These are phyloP conservation scores for Dastarcus helophoroides DNA, from an alignment of 2,888 invertebrate genomes.

Conservation along the genomic window DNA sequence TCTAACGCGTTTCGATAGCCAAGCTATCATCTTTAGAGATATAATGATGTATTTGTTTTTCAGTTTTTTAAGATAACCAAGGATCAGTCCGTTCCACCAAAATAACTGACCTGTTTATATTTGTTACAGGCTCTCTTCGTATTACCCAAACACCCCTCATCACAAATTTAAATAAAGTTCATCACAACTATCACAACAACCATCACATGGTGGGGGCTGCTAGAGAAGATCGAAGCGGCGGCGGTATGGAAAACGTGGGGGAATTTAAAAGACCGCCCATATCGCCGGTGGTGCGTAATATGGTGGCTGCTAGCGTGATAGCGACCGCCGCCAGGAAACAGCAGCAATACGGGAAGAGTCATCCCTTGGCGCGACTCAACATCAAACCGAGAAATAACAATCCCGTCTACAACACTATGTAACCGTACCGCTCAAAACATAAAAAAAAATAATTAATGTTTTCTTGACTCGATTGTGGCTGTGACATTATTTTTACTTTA, in stretches of 20 bases:
- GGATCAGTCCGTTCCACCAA: too few relatives aligned
- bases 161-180: constrained; percentile 23
- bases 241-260: constrained; percentile 22
- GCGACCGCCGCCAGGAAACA: constrained; percentile 67
- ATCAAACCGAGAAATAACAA: constrained; percentile 67
- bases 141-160: constrained; percentile 24
- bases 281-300: constrained; percentile 33
- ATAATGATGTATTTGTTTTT: too few relatives aligned
- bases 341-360: constrained; percentile 83
- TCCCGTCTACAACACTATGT: constrained; percentile 85
- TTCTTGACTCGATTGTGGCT: constrained; percentile 26
- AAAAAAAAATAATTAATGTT: constrained; percentile 6
- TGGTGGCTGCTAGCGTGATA: constrained; percentile 56
- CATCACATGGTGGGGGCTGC: too few relatives aligned
- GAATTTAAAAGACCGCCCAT: constrained; percentile 36
- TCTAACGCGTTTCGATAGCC: too few relatives aligned
- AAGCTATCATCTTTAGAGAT: too few relatives aligned
- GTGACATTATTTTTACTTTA: constrained; percentile 20
- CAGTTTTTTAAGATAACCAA: too few relatives aligned
- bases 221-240: constrained; percentile 15
- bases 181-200: too few relatives aligned
- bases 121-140: too few relatives aligned
- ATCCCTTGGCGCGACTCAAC: constrained; percentile 80
- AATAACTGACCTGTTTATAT: too few relatives aligned
- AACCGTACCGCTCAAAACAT: constrained; percentile 40